These are phyloP conservation scores for Zaprionus davidi DNA, from an alignment of 1,140 invertebrate species.

Conservation along the genomic window DNA sequence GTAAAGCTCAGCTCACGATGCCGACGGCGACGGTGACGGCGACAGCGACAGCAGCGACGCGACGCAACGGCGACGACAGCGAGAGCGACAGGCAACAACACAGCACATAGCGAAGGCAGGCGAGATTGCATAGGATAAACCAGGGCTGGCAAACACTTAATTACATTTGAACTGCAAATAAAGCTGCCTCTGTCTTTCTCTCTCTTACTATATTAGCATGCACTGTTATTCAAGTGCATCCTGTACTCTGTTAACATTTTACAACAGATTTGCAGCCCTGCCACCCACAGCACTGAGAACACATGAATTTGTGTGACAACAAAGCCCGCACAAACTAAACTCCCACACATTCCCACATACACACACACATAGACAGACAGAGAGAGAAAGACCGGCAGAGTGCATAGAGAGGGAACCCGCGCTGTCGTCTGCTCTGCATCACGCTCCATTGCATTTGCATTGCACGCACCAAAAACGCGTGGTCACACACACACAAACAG, in stretches of 20 bases:
- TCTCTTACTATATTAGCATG: background rate
- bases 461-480: constrained; percentile 77
- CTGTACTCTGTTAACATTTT: background rate
- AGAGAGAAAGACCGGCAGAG: constrained; percentile 26
- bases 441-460: constrained; percentile 72
- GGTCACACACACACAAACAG: constrained; percentile 25
- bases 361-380: background rate
- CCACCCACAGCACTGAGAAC: constrained; percentile 40
- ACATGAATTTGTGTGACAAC: constrained; percentile 42
- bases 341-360: constrained; percentile 38
- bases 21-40: constrained; percentile 22
- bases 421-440: constrained; percentile 22
- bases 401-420: constrained; percentile 22
- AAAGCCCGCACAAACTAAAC: constrained; percentile 44
- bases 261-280: constrained; percentile 15
- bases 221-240: background rate
- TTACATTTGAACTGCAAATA: background rate
- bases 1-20: constrained; percentile 51
- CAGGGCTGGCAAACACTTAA: constrained; percentile 28
- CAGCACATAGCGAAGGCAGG: constrained; percentile 31
- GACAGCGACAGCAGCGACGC: constrained; percentile 14
- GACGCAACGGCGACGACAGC: constrained; percentile 21
- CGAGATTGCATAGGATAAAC: constrained; percentile 43
- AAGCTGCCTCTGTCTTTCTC: background rate
- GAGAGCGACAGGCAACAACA: constrained; percentile 7